Base-by-base conservation (phyloP, 2,797 vertebrate species). In the Benthosema pterotum region DNA sequence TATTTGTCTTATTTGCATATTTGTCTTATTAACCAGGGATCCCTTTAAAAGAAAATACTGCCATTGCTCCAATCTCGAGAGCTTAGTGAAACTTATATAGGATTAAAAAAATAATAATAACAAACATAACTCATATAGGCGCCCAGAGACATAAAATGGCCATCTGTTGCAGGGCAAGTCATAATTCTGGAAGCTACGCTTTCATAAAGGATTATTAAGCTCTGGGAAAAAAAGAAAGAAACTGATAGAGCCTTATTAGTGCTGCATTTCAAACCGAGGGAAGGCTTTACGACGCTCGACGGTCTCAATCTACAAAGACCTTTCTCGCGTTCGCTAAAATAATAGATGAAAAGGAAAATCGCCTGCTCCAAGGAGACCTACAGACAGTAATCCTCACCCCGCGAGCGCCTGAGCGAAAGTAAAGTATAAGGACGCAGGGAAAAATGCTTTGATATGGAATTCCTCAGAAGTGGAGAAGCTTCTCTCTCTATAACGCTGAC, bases 101-200 rank as follows among this genome's bases (percentile, higher is more conserved):
- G 25, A 38, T 38, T 22, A 22, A 22, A 22, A 2, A 22, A 22
- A 22, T 22, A 22, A 25, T 3, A 25, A 3, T 3, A 38, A n/a
- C 8, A 9, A 38, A 38, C 32, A 9, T 38, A 8, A 38, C 7
- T 38, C 32, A 38, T 38, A 38, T 38, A 38, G 32, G 32, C 32
- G 2, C 6, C 32, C 32, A 32, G 32, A 17, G 38, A 66, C 68
- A 78, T 77, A 56, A 78, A 75, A 75, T 69, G 5, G 67, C 67
- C 81, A 83, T 80, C 75, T 71, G 73, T 69, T 75, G 77, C 78
- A 75, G 79, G 60, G 57, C 49, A 11, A 32, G 59, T 71, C 76
- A 74, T 18, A 52, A 43, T 47, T 14, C 47, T 57, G 38, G 48
- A 52, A 16, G 16, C 12, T 13, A 46, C 43, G 43, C 43, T 12